phyloP scores from a whole-genome alignment of 1,140 invertebrate genomes.

The Conus betulinus region DNA sequence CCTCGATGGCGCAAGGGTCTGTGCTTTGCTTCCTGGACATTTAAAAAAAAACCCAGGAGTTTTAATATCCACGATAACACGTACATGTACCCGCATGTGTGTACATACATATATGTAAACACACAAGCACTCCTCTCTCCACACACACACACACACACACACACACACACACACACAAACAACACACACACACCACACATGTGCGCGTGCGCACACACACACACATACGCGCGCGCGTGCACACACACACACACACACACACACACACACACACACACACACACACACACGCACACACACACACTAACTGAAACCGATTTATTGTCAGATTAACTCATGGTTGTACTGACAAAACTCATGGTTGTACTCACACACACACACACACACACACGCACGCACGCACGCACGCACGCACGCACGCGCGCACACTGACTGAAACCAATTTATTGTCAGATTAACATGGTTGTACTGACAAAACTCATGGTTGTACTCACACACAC shows the following conservation, averaged over 20 bases:
- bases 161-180: too few relatives aligned
- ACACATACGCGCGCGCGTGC: background rate
- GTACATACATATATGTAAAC: background rate
- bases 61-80: too few relatives aligned
- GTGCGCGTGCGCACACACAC: background rate
- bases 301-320: too few relatives aligned
- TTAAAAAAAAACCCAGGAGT: background rate
- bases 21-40: constrained; percentile 19
- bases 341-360: too few relatives aligned
- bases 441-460: too few relatives aligned
- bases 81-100: too few relatives aligned
- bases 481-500: background rate
- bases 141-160: background rate
- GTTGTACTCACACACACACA: background rate
- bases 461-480: too few relatives aligned
- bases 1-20: constrained; percentile 76
- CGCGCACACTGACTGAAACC: too few relatives aligned
- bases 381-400: background rate
- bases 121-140: background rate
- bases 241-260: background rate
- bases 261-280: background rate
- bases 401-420: too few relatives aligned
- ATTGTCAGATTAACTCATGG: too few relatives aligned
- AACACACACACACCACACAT: too few relatives aligned
- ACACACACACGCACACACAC: constrained; percentile 5